Conservation (phyloP, 2,888 invertebrate species). For the Euproctis similis region DNA sequence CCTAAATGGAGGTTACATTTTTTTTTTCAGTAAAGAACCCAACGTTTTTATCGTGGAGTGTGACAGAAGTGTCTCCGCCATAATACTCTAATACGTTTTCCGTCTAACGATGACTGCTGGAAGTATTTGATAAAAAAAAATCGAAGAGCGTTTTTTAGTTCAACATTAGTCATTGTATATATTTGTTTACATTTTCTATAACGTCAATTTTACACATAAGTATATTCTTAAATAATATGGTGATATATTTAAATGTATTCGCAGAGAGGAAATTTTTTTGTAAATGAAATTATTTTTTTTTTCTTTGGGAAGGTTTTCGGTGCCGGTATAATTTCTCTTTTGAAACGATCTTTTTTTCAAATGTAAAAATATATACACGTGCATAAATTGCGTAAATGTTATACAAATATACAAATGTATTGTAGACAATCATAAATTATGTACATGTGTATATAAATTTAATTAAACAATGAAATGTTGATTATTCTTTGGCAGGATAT, state of each 20-base stretch:
- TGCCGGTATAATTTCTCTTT: conserved; percentile 45
- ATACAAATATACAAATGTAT: too few relatives aligned
- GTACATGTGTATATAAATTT: too few relatives aligned
- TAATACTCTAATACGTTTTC: conserved; percentile 46
- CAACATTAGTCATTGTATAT: too few relatives aligned
- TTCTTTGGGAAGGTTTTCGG: conserved; percentile 50
- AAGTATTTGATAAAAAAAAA: too few relatives aligned
- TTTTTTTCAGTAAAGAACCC: conserved; percentile 50
- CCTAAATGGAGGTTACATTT: conserved; percentile 59
- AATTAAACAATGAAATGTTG: too few relatives aligned
- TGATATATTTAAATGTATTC: conserved; percentile 66
- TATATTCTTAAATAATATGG: conserved; percentile 54
- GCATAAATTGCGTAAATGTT: too few relatives aligned
- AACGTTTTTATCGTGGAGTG: conserved; percentile 47
- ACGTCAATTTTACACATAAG: conserved; percentile 43
- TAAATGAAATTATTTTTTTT: conserved; percentile 62
- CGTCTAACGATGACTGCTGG: too few relatives aligned
- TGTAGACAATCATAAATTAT: too few relatives aligned
- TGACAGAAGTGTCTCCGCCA: conserved; percentile 41
- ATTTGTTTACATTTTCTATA: too few relatives aligned
- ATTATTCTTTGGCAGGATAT: too few relatives aligned
- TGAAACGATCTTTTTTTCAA: conserved; percentile 53
- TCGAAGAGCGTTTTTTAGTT: too few relatives aligned
- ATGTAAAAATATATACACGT: conserved; percentile 35
- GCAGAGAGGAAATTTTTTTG: conserved; percentile 41